These are phyloP conservation scores for Parazoanthus darwini DNA, from an alignment of 92 coral and sea anemone species.

Conservation along the genomic window DNA sequence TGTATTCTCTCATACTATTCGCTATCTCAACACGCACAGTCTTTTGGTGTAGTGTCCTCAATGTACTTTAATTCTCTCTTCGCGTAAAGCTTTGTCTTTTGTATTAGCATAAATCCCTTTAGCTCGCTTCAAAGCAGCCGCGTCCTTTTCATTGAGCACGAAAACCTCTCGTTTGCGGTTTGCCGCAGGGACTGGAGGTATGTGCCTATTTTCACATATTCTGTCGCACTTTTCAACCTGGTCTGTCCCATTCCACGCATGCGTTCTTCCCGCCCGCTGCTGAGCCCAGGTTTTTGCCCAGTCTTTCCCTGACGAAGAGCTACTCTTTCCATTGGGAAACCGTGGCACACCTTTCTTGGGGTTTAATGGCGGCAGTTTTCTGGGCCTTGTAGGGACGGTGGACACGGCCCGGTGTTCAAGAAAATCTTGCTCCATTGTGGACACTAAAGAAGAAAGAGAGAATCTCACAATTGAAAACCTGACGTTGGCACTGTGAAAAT, in stretches of 20 bases:
- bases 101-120: slow-evolving; percentile 87
- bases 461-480: neutral
- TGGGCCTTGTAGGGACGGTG: slow-evolving; percentile 38
- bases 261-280: slow-evolving; percentile 75
- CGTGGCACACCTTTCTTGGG: slow-evolving; percentile 9
- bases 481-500: no score
- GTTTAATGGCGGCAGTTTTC: slow-evolving; percentile 48
- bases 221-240: slow-evolving; percentile 11
- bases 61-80: slow-evolving; percentile 62
- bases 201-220: slow-evolving; percentile 38
- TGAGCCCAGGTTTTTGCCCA: slow-evolving; percentile 96
- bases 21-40: slow-evolving; percentile 78
- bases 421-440: slow-evolving; percentile 57
- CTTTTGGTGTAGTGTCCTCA: slow-evolving; percentile 69
- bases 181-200: slow-evolving; percentile 29
- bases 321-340: neutral
- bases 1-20: slow-evolving; percentile 70
- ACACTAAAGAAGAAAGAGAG: slow-evolving; percentile 45
- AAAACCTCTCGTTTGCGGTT: slow-evolving; percentile 63
- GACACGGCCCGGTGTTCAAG: slow-evolving; percentile 34
- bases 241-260: slow-evolving; percentile 45
- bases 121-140: slow-evolving; percentile 63
- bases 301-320: slow-evolving; percentile 17
- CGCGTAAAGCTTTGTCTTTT: slow-evolving; percentile 65
- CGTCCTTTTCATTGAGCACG: slow-evolving; percentile 81